phyloP scores from a whole-genome alignment of 2,797 vertebrate genomes.

The Tympanoctomys barrerae region DNA sequence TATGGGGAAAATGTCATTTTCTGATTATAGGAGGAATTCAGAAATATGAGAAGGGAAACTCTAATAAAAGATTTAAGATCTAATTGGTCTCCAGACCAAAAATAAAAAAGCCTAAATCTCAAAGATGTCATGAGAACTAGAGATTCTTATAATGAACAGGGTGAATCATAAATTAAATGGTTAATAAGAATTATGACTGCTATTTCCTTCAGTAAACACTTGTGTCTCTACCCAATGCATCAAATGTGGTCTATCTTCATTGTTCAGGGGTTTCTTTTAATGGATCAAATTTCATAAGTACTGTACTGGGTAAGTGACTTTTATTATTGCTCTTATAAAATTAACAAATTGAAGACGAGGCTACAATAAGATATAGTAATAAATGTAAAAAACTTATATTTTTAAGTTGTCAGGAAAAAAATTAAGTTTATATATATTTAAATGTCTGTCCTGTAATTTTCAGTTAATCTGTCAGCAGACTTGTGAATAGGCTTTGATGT shows the following conservation, averaged over 20 bases:
- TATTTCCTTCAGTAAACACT: background rate
- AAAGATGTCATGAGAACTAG: background rate
- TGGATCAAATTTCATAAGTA: background rate
- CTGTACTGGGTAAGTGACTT: background rate
- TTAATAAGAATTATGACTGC: background rate
- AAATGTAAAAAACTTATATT: background rate
- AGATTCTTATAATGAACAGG: background rate
- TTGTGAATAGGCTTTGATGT: slow-evolving; percentile 69
- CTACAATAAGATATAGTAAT: background rate
- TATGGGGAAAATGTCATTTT: too few species aligned
- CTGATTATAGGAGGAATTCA: background rate
- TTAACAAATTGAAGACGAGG: background rate
- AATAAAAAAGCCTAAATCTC: background rate
- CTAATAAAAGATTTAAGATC: background rate
- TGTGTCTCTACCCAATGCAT: background rate
- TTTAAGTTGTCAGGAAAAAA: slow-evolving; percentile 48
- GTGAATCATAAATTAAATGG: background rate
- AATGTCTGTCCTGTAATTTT: slow-evolving; percentile 60
- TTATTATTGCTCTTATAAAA: background rate
- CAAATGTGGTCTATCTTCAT: too few species aligned
- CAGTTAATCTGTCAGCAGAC: slow-evolving; percentile 56
- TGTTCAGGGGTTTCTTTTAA: background rate
- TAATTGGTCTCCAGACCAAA: background rate
- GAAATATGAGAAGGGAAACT: background rate
- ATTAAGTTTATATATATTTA: slow-evolving; percentile 50